Conservation (phyloP, 2,113 vertebrate species). For the Sander lucioperca region DNA sequence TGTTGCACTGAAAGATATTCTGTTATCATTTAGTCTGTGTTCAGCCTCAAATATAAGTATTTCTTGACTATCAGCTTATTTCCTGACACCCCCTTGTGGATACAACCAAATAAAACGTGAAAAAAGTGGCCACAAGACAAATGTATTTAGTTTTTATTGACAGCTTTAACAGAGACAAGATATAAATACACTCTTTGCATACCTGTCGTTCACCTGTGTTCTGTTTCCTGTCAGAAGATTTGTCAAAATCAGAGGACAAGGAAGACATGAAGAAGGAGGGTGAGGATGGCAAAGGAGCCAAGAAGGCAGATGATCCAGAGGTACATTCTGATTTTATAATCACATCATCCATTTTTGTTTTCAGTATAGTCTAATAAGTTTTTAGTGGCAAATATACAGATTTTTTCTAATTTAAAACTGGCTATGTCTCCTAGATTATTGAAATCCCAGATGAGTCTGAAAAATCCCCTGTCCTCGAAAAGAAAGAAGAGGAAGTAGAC, state of each 20-base stretch:
- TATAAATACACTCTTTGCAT: neutral
- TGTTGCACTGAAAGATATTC: neutral
- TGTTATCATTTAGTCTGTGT: neutral
- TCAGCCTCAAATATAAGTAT: neutral
- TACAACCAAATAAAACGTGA: neutral
- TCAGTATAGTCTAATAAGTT: neutral
- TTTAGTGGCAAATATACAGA: neutral
- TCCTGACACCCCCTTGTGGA: neutral
- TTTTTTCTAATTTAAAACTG: neutral
- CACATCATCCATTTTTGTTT: neutral
- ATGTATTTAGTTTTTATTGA: neutral
- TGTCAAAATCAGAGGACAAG: conserved; percentile 76
- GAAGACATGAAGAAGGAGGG: conserved; percentile 76
- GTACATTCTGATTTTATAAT: conserved; percentile 35
- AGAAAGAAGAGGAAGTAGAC: conserved; percentile 77
- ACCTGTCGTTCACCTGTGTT: neutral
- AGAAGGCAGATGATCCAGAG: conserved; percentile 70
- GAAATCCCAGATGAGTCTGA: conserved; percentile 86
- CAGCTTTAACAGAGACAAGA: neutral
- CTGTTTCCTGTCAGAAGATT: conserved; percentile 68
- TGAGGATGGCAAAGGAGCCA: conserved; percentile 69
- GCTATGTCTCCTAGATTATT: conserved; percentile 74
- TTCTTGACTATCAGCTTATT: neutral
- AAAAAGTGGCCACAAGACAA: neutral
- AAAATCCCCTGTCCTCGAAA: conserved; percentile 82